Evolutionary conservation across 2,113 vertebrate genomes (phyloP), one percentile per base, ranked within the genome.

Genomic region (Pimephales promelas): DNA sequence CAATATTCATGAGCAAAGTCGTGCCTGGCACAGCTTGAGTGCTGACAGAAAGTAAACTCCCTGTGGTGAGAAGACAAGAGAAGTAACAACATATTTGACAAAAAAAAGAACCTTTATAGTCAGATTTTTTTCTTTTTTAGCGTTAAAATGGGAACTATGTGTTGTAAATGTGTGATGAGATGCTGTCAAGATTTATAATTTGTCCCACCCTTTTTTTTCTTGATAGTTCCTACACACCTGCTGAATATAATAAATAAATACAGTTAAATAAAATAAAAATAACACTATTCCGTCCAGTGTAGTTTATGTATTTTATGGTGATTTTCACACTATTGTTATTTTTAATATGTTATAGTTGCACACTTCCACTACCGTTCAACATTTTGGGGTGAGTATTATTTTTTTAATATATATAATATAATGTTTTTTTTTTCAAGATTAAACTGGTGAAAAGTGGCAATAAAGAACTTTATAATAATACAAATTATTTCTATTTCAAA

Each of bases 31-130:
- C 66, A 70, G 66, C 34, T 40, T 70, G 34, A 13, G 66, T 70
- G 66, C 66, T 70, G 66, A 70, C 66, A 70, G 64, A 68, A 68
- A 40, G 34, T 68, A 36, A 66, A 70, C 34, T 70, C 40, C 66
- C 34, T 40, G 66, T 40, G 34, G 66, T 4, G 20, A 22, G 34
- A 40, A 70, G 66, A 70, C 66, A 70, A 68, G 28, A 20, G 31
- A 64, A 9, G 16, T 20, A 18, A 36, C 62, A 66, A 10, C 31
- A 10, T 22, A 9, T 68, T n/a, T 68, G 64, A 40, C 18, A 40
- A 40, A 68, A 40, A 5, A 34, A 68, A 22, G 20, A 10, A 11
- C 5, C 9, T 68, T 40, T 70, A 22, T n/a, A 70, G 40, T 70
- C 34, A 54, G 52, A 70, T 70, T 59, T n/a, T 16, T 18, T 59